These are phyloP conservation scores for Plodia interpunctella DNA, from an alignment of 1,140 invertebrate genomes.

Conservation along the genomic window DNA sequence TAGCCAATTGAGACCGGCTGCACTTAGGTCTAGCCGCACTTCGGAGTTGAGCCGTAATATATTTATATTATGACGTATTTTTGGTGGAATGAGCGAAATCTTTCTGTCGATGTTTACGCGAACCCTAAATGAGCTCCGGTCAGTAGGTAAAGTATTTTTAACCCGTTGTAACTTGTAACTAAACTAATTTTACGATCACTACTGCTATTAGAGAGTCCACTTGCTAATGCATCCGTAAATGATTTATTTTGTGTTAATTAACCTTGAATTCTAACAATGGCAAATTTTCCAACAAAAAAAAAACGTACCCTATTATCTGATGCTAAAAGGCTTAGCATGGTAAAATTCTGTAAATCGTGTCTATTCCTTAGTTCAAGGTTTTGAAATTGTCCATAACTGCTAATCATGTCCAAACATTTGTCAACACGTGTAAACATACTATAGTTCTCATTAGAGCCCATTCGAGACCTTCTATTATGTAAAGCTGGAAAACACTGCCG, in stretches of 20 bases:
- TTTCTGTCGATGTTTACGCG: slow-evolving; percentile 26
- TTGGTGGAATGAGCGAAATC: slow-evolving; percentile 17
- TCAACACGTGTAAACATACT: background rate
- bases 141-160: slow-evolving; percentile 31
- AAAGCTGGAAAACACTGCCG: background rate
- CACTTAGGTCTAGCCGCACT: too few species aligned
- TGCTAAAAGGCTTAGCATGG: too few species aligned
- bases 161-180: background rate
- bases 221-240: too few species aligned
- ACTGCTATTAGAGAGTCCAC: too few species aligned
- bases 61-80: too few species aligned
- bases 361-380: background rate
- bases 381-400: background rate
- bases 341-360: background rate
- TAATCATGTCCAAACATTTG: background rate
- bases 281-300: too few species aligned
- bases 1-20: too few species aligned
- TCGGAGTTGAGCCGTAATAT: too few species aligned
- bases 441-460: background rate
- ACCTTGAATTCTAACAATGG: too few species aligned
- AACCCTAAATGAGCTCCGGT: slow-evolving; percentile 25
- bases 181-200: background rate
- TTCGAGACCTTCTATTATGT: background rate
- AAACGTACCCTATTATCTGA: too few species aligned
- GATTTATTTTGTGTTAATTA: too few species aligned